Base-by-base conservation (phyloP, 2,888 invertebrate species). In the Melipona bicolor region DNA sequence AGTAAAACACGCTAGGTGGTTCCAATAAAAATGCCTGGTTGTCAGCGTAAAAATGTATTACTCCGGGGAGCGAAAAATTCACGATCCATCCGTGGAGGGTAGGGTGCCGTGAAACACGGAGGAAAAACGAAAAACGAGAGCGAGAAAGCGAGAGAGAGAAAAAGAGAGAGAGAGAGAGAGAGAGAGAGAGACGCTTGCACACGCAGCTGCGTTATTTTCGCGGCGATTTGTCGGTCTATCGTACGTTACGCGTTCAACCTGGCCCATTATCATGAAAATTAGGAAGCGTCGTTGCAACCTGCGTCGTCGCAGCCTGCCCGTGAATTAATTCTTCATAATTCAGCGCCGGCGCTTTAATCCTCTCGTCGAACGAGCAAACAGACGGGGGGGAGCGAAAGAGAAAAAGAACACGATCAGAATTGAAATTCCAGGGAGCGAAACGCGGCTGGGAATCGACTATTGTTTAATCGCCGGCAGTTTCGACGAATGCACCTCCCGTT, bases 301-400 rank as follows among this genome's bases (percentile, higher is more conserved):
- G 74, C 50, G 74, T 43, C 64, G 67, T 67, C 75, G 83, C 43
- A 43, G 9, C 43, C 43, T 43, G 43, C 27, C 65, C 81, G 81
- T 76, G 83, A 85, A 88, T 90, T 88, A 87, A 89, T 90, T 90
- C 91, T 91, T 91, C 87, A 86, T 88, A 90, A 91, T 85, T 88
- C 85, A 81, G 6, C 21, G 6, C 21, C 64, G 70, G 72, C 74
- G 84, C 68, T 88, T 88, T 90, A 90, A 90, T 90, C 89, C 85
- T 32, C 79, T 32, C 79, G 72, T 65, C 84, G 84, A 85, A 87
- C 87, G 87, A 87, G 88, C 89, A 72, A 49, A 49, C 36, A 54
- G 49, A 9, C 43, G 43, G 24, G 24, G 43, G 43, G 50, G 15
- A 2, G 19, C 36, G 6, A n/a, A 27, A 21, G 19, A 3, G 15